Evolutionary conservation across 2,888 invertebrate genomes (phyloP), one percentile per base, ranked within the genome.

Genomic region (Phaedon cochleariae): DNA sequence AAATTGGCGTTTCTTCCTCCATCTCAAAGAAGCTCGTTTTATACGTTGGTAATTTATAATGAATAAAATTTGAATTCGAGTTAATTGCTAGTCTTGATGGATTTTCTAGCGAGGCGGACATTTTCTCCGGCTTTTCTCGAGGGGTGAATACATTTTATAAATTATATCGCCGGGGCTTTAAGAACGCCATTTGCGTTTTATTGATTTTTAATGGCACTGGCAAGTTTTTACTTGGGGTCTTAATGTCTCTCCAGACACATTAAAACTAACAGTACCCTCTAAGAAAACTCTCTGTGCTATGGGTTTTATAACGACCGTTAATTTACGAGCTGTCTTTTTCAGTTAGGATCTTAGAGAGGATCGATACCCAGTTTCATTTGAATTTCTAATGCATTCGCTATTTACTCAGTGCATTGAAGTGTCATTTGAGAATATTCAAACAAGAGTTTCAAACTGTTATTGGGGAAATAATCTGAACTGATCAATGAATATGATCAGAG

Each of bases 11-110:
- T 83, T 82, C 82, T 82, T 82, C 81, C 77, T 76, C 59, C 75
- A 75, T 71, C 79, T 81, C 82, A 81, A 82, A 82, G 82, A 81
- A 82, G 79, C 79, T 78, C 81, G 81, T 82, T 82, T 82, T 82
- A 81, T 82, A 81, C 81, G 79, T 80, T 80, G 80, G 83, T 82
- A 83, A 83, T 83, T 83, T 83, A 83, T 83, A 83, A 83, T 83
- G 83, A 83, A 83, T 83, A 83, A 83, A 83, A 83, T 83, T 83
- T 82, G 82, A 83, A 83, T 83, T 83, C 82, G 79, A 81, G 82
- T 83, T 83, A 83, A 83, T 83, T 83, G 82, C 83, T 77, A 82
- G 81, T 79, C 82, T 81, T 83, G 82, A 82, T 82, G 81, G 82
- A 81, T 82, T 82, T 81, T 80, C 80, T 78, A 74, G 77, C 69